Percentiles rank a stretch among this genome's conserved stretches.
Evolutionary conservation across 2,113 vertebrate genomes (phyloP).

Genomic region (Pluvialis apricaria): DNA sequence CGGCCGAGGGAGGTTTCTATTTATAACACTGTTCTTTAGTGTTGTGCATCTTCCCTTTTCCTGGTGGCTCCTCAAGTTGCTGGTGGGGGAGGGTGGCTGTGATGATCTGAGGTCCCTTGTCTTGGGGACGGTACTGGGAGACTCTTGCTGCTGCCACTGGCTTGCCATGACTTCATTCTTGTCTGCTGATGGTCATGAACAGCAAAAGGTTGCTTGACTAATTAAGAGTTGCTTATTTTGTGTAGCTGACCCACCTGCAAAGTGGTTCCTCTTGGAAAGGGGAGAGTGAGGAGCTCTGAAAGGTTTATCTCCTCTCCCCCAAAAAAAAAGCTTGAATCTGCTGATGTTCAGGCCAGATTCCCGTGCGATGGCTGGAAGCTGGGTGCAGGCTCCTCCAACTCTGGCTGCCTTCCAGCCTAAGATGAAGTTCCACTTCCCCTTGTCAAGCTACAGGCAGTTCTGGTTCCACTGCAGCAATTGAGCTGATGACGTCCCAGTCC

Average conservation of each 20-base stretch:
- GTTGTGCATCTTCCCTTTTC: neutral
- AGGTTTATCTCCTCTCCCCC: neutral
- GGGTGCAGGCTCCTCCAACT: neutral
- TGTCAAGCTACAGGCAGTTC: constrained; percentile 9
- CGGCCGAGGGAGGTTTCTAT: neutral
- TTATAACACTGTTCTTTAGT: neutral
- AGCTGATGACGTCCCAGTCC: neutral
- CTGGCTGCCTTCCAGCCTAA: constrained; percentile 7
- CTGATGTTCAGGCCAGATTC: neutral
- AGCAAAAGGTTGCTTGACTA: rapidly evolving
- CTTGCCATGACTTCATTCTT: rapidly evolving
- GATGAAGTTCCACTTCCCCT: constrained; percentile 33
- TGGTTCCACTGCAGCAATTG: neutral
- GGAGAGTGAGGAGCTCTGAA: neutral
- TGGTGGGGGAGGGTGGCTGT: neutral
- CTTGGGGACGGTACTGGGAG: neutral
- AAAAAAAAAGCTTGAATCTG: neutral
- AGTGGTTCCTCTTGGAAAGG: neutral
- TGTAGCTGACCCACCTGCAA: neutral
- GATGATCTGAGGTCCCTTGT: neutral
- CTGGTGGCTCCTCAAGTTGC: neutral
- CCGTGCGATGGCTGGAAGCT: neutral
- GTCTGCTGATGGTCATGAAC: rapidly evolving
- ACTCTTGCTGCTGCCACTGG: rapidly evolving
- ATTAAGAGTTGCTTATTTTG: rapidly evolving